Evolutionary conservation across 64 coral and sea anemone genomes (phyloP).

Genomic region (Dendrophyllia cribrosa): DNA sequence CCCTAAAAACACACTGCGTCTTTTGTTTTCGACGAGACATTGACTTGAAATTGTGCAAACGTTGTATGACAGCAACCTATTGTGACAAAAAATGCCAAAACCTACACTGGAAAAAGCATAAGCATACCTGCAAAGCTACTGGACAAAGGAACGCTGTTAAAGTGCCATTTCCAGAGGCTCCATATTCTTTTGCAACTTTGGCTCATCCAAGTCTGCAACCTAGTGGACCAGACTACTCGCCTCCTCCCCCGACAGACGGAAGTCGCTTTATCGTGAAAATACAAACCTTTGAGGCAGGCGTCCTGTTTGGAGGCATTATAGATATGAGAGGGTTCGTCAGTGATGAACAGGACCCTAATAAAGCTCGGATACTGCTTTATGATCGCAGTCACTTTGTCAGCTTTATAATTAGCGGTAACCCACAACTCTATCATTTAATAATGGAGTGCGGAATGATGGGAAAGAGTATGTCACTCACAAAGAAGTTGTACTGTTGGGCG

Average conservation of each 20-base stretch:
- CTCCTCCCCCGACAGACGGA: constrained; percentile 2
- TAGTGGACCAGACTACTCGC: background rate
- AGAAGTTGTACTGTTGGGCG: constrained; percentile 47
- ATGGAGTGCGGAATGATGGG: constrained; percentile 42
- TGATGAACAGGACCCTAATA: constrained; percentile 12
- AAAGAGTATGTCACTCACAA: background rate
- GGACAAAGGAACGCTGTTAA: background rate
- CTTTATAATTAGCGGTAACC: background rate
- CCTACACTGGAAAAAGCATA: constrained; percentile 68
- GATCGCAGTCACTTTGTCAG: constrained; percentile 16
- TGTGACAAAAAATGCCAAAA: constrained; percentile 61
- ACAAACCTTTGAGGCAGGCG: background rate
- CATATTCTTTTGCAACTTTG: background rate
- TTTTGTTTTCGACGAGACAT: background rate
- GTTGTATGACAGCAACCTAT: constrained; percentile 48
- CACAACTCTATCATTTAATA: constrained; percentile 20
- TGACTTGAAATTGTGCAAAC: constrained; percentile 34
- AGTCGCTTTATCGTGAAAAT: constrained; percentile 48
- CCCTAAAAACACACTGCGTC: background rate
- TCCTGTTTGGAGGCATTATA: background rate
- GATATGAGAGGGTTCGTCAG: background rate
- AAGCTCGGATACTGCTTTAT: constrained; percentile 5
- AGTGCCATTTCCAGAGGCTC: background rate
- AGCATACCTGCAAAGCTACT: constrained; percentile 20
- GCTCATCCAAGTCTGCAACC: constrained; percentile 1